Evolutionary conservation across 2,113 vertebrate species (phyloP).

Genomic region (Cyanoderma ruficeps): DNA sequence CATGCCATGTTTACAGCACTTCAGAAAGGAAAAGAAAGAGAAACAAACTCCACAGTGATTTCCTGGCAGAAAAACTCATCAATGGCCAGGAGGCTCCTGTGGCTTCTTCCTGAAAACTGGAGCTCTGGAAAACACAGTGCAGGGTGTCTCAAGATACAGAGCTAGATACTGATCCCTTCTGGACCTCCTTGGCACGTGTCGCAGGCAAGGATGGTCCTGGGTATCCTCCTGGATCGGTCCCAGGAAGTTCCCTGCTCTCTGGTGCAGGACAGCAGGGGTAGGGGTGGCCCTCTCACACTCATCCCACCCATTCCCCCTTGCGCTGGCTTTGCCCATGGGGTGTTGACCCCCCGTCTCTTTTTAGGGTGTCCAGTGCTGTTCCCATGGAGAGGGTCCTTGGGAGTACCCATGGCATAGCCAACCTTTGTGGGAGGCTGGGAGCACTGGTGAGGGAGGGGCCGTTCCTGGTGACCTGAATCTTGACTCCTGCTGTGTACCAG

Average conservation of each 20-base stretch:
- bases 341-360: neutral
- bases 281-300: neutral
- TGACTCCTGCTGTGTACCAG: too few species aligned
- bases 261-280: fast-evolving
- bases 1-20: neutral
- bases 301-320: too few species aligned
- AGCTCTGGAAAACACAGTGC: fast-evolving
- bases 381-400: too few species aligned
- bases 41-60: neutral
- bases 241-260: neutral
- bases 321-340: fast-evolving
- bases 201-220: neutral
- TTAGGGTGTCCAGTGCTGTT: too few species aligned
- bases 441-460: too few species aligned
- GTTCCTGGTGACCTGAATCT: too few species aligned
- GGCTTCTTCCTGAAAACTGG: neutral
- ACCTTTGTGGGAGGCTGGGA: too few species aligned
- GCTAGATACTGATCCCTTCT: neutral
- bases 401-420: too few species aligned
- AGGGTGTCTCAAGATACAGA: neutral
- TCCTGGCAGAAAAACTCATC: neutral
- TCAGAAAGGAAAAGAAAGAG: neutral
- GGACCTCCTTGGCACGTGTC: neutral
- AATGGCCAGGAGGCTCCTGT: too few species aligned
- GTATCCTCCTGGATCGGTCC: neutral